These are phyloP conservation scores for Nectonema munidae DNA, from an alignment of 2,888 invertebrate genomes.

Conservation along the genomic window DNA sequence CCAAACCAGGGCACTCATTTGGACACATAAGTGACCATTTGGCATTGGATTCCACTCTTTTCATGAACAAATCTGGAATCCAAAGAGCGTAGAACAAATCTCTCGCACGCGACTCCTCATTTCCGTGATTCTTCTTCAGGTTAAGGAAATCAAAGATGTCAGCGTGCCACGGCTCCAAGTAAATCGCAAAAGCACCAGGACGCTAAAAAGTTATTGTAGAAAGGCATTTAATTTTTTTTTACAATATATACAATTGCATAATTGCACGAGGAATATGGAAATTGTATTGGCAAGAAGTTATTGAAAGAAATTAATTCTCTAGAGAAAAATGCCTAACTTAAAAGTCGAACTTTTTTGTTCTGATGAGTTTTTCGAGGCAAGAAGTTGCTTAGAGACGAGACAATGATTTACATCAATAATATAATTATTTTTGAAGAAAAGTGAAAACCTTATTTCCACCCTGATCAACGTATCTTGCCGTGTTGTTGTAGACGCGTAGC, in stretches of 20 bases:
- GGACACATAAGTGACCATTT: slow-evolving; percentile 92
- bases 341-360: neutral
- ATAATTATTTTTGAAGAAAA: too few relatives aligned
- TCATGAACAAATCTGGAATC: slow-evolving; percentile 95
- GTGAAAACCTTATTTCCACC: slow-evolving; percentile 61
- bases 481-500: slow-evolving; percentile 70
- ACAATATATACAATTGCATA: neutral
- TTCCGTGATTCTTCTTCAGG: slow-evolving; percentile 65
- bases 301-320: neutral
- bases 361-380: slow-evolving; percentile 9
- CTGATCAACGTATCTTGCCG: slow-evolving; percentile 80
- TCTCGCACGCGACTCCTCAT: slow-evolving; percentile 63
- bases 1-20: slow-evolving; percentile 51
- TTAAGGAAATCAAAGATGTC: slow-evolving; percentile 79
- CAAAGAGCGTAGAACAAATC: slow-evolving; percentile 85
- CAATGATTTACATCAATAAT: too few relatives aligned
- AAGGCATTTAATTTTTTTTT: neutral
- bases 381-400: slow-evolving; percentile 7
- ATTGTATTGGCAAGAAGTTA: slow-evolving; percentile 1
- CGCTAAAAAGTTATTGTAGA: too few relatives aligned
- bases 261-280: neutral
- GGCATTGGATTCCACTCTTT: slow-evolving; percentile 34
- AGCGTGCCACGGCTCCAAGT: slow-evolving; percentile 93
- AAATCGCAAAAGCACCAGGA: slow-evolving; percentile 84
- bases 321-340: neutral